Percentiles rank a stretch among this genome's conserved stretches.
phyloP scores from a whole-genome alignment of 2,888 invertebrate genomes.

The Euzetes globulus region DNA sequence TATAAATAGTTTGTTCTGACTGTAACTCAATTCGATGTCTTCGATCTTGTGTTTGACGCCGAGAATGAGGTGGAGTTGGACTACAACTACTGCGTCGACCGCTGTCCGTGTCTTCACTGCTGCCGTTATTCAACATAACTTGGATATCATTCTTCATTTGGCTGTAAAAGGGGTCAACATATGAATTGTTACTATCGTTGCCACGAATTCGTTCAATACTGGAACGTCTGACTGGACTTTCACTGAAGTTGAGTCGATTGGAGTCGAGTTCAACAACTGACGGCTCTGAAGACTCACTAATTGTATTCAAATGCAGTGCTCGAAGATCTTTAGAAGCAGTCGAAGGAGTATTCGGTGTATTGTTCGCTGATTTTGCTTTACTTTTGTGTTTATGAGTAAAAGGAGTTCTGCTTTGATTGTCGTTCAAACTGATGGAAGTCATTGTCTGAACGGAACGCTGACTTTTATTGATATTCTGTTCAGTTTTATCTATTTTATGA shows the following conservation, averaged over 20 bases:
- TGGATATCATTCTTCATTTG: slow-evolving; percentile 6
- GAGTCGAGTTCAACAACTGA: neutral
- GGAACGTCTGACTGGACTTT: slow-evolving; percentile 2
- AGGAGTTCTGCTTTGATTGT: slow-evolving; percentile 2
- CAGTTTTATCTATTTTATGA: neutral
- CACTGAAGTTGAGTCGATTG: slow-evolving; percentile 14
- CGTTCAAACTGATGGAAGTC: slow-evolving; percentile 3
- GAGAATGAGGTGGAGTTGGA: slow-evolving; percentile 16
- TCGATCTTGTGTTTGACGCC: neutral
- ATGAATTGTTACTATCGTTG: neutral
- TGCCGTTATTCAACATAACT: neutral
- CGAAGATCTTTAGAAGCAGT: slow-evolving; percentile 16
- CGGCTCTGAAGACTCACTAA: neutral
- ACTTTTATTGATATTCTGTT: neutral
- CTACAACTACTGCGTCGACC: slow-evolving; percentile 23
- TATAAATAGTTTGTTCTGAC: slow-evolving; percentile 33
- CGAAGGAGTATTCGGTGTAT: neutral
- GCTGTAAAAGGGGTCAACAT: slow-evolving; percentile 1
- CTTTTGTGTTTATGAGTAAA: neutral
- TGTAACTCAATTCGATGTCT: slow-evolving; percentile 11
- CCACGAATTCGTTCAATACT: neutral
- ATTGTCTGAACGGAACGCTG: slow-evolving; percentile 5
- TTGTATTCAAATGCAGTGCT: slow-evolving; percentile 6
- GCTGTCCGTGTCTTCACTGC: slow-evolving; percentile 2
- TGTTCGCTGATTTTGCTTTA: neutral